Conservation (phyloP, 2,113 vertebrate species). For the Dicentrarchus labrax region DNA sequence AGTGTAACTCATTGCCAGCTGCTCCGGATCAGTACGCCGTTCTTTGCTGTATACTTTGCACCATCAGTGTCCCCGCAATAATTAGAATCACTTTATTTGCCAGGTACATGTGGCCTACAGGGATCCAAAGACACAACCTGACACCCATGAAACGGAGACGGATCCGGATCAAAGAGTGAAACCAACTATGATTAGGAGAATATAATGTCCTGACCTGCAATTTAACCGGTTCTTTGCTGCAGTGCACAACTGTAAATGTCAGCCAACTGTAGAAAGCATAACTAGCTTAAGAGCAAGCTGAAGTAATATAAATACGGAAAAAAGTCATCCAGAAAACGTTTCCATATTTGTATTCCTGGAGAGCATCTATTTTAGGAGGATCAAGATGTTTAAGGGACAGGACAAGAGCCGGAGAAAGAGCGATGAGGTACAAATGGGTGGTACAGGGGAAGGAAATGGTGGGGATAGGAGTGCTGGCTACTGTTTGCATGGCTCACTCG, state of each 20-base stretch:
- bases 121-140: background rate
- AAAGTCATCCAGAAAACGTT: slow-evolving; percentile 2
- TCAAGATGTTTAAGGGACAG: background rate
- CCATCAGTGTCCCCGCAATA: background rate
- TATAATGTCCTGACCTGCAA: background rate
- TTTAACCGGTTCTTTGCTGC: background rate
- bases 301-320: slow-evolving; percentile 1
- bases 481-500: slow-evolving; percentile 53
- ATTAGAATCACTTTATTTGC: background rate
- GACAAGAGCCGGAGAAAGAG: background rate
- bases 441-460: slow-evolving; percentile 66
- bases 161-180: background rate
- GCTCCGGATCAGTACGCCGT: background rate
- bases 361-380: slow-evolving; percentile 29
- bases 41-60: background rate
- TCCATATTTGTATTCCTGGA: slow-evolving; percentile 14
- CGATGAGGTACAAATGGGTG: slow-evolving; percentile 34
- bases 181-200: background rate
- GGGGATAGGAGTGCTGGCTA: slow-evolving; percentile 49
- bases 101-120: background rate
- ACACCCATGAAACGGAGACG: background rate
- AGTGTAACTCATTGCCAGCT: slow-evolving; percentile 33
- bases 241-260: background rate
- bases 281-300: background rate
- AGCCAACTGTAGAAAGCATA: background rate